phyloP scores from a whole-genome alignment of 2,888 invertebrate species.

The Tribolium freemani region DNA sequence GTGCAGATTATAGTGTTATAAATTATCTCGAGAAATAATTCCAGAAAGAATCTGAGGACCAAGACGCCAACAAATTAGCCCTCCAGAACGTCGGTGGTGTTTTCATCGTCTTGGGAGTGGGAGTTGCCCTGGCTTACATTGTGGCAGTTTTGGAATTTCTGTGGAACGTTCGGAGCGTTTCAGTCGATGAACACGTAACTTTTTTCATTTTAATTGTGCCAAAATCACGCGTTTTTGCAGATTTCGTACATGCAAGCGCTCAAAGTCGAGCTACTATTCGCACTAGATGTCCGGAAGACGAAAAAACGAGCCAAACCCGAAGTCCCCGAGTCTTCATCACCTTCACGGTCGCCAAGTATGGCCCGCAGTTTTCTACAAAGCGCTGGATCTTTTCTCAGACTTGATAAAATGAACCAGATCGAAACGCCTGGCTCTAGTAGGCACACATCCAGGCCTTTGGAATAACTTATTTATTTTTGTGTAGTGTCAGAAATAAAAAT shows the following conservation, averaged over 20 bases:
- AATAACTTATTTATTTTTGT: neutral
- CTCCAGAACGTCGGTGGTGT: constrained; percentile 93
- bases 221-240: constrained; percentile 64
- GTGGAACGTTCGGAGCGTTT: constrained; percentile 85
- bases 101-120: constrained; percentile 85
- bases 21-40: neutral
- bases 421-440: constrained; percentile 16
- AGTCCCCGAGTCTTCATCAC: constrained; percentile 32
- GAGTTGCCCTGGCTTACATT: constrained; percentile 78
- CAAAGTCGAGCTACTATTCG: constrained; percentile 77
- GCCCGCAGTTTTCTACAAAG: constrained; percentile 14
- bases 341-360: constrained; percentile 3
- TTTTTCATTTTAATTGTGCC: too few relatives aligned
- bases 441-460: constrained; percentile 14
- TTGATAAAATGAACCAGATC: neutral
- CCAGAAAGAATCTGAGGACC: constrained; percentile 37
- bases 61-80: constrained; percentile 75
- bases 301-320: constrained; percentile 73
- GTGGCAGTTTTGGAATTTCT: constrained; percentile 88
- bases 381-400: constrained; percentile 22
- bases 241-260: constrained; percentile 78
- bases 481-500: neutral
- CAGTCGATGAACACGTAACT: constrained; percentile 81
- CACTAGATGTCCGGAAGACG: constrained; percentile 77
- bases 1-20: neutral